Base-by-base conservation (phyloP, 2,888 invertebrate species). In the Bhutanitis thaidina region DNA sequence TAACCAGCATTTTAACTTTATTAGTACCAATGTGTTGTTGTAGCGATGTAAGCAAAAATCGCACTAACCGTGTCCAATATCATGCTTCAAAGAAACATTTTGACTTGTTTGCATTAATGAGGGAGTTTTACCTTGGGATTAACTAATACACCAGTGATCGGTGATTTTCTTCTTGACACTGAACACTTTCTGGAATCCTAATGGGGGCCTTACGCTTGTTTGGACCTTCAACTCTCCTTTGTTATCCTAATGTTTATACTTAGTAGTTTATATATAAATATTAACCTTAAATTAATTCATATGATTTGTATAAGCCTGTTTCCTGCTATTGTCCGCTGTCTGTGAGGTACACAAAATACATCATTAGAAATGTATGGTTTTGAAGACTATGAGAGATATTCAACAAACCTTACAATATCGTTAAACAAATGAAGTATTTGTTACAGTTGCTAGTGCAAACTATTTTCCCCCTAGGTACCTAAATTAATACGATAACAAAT, bases 1-100 rank as follows among this genome's bases (percentile, higher is more conserved):
- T 3, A 20, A 5, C 20, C 20, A 5, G 20, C 20, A 20, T 20
- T 2, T 20, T 20, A 20, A 3, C 20, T 2, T 20, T 3, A 20
- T 20, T 20, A 3, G 20, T 20, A 20, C 5, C 5, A 20, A n/a
- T n/a, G n/a, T n/a, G n/a, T n/a, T 20, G 20, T 20, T 5, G 20
- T 20, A 20, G 7, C 7, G 7, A 36, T 36, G 14, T 15, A 36
- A 36, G 9, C 15, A 32, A 32, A 43, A 8, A 14, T 9, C 16
- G 5, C 12, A 16, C 15, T 7, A 32, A 12, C 16, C 56, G 15
- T 43, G 39, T 37, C 47, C 39, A 54, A 35, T 58, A 56, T 60
- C 56, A 51, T 41, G 52, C 57, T 66, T 68, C 65, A 61, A 57
- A 62, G 64, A 66, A 68, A 61, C 60, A 61, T 63, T 62, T 62